These are phyloP conservation scores for Cydia fagiglandana DNA, from an alignment of 1,140 invertebrate genomes.

Conservation along the genomic window DNA sequence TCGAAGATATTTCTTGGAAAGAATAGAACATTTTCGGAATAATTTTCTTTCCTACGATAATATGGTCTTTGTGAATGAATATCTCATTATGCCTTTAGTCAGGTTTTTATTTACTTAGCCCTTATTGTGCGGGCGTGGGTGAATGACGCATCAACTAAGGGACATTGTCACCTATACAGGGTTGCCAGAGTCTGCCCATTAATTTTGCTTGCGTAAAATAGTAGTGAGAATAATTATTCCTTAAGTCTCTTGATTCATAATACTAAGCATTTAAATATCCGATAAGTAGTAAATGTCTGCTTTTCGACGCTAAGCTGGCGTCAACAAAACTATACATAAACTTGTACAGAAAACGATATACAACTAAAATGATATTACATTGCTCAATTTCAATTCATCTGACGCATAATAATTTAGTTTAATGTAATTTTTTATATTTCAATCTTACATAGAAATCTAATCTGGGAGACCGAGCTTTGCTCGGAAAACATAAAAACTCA, in stretches of 20 bases:
- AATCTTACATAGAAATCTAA: too few species aligned
- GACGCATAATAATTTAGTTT: too few species aligned
- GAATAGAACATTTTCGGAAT: neutral
- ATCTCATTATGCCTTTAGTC: slow-evolving; percentile 20
- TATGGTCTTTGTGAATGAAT: neutral
- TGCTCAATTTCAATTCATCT: too few species aligned
- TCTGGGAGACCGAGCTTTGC: too few species aligned
- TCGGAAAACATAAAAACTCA: too few species aligned
- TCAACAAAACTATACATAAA: neutral
- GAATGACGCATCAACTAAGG: slow-evolving; percentile 13
- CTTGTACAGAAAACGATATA: too few species aligned
- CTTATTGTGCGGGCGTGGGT: slow-evolving; percentile 8
- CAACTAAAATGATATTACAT: too few species aligned
- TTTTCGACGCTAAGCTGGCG: neutral
- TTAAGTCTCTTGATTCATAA: too few species aligned
- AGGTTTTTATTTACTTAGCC: slow-evolving; percentile 21
- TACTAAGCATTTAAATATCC: too few species aligned
- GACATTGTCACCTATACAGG: neutral
- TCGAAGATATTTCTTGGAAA: neutral
- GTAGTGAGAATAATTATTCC: too few species aligned
- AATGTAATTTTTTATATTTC: too few species aligned
- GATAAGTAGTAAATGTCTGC: too few species aligned
- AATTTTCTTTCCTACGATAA: neutral
- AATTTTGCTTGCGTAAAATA: neutral
- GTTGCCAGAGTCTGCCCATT: neutral